These are phyloP conservation scores for Peromyscus attwateri DNA, from an alignment of 2,797 vertebrate genomes.

Conservation along the genomic window DNA sequence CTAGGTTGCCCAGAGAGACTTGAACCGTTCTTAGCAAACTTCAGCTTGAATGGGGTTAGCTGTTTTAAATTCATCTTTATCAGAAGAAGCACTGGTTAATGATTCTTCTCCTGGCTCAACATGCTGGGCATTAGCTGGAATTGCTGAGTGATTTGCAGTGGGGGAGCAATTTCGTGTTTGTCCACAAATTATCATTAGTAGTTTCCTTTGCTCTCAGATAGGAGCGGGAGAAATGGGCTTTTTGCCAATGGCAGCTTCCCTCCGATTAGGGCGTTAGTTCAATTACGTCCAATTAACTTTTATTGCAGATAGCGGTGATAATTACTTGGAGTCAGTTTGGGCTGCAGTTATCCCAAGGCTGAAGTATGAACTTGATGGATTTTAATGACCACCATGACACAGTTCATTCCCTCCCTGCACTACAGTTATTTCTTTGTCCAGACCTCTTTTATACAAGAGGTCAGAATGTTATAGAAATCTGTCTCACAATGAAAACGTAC, in stretches of 20 bases:
- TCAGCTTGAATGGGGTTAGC: slow-evolving; percentile 42
- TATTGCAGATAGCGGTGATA: slow-evolving; percentile 89
- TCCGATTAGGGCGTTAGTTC: slow-evolving; percentile 89
- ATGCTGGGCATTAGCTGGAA: slow-evolving; percentile 80
- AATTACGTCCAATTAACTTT: slow-evolving; percentile 91
- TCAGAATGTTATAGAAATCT: slow-evolving; percentile 86
- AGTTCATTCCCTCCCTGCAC: slow-evolving; percentile 72
- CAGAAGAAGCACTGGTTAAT: slow-evolving; percentile 75
- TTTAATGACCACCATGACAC: slow-evolving; percentile 87
- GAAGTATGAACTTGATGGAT: slow-evolving; percentile 87
- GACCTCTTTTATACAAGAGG: slow-evolving; percentile 86
- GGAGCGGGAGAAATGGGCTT: slow-evolving; percentile 84
- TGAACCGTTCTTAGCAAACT: slow-evolving; percentile 52
- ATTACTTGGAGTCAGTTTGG: slow-evolving; percentile 89
- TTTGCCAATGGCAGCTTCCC: slow-evolving; percentile 87
- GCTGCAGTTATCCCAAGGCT: slow-evolving; percentile 86
- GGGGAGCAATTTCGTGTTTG: slow-evolving; percentile 85
- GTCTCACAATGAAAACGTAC: slow-evolving; percentile 85
- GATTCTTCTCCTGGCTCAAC: slow-evolving; percentile 81
- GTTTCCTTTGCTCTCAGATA: slow-evolving; percentile 85
- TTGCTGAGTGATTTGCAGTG: slow-evolving; percentile 80
- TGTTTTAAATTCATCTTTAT: slow-evolving; percentile 79
- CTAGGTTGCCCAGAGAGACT: neutral
- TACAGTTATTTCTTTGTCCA: slow-evolving; percentile 78
- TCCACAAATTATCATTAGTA: slow-evolving; percentile 84